These are phyloP conservation scores for Synchiropus splendidus DNA, from an alignment of 2,113 vertebrate genomes.

Conservation along the genomic window DNA sequence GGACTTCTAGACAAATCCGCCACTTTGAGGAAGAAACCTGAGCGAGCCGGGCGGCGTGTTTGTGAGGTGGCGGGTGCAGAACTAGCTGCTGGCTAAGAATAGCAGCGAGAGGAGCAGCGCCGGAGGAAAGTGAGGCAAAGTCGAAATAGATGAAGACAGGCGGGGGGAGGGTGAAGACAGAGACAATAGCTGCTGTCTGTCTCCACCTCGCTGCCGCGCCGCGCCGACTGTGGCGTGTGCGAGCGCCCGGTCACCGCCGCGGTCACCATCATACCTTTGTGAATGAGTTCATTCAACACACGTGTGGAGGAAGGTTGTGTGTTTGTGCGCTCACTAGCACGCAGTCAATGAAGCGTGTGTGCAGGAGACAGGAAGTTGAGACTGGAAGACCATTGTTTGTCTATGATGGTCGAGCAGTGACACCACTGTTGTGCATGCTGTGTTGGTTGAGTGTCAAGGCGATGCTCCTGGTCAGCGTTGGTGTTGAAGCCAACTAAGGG, in stretches of 20 bases:
- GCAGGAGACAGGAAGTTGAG: too few relatives aligned
- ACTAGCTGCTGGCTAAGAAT: constrained; percentile 59
- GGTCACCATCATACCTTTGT: too few relatives aligned
- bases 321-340: constrained; percentile 1
- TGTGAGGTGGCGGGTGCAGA: constrained; percentile 41
- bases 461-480: too few relatives aligned
- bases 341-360: too few relatives aligned
- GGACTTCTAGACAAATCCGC: constrained; percentile 26
- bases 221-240: too few relatives aligned
- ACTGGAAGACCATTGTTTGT: too few relatives aligned
- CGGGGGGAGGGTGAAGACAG: background rate
- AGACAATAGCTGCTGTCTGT: constrained; percentile 19
- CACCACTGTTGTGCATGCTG: too few relatives aligned
- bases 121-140: constrained; percentile 8
- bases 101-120: constrained; percentile 24
- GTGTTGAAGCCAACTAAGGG: too few relatives aligned
- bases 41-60: constrained; percentile 36
- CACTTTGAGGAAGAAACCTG: constrained; percentile 39
- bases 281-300: constrained; percentile 43
- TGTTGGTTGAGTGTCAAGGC: too few relatives aligned
- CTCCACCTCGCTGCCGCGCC: too few relatives aligned
- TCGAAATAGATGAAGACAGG: background rate
- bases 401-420: too few relatives aligned
- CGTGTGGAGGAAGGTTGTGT: background rate
- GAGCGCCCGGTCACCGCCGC: too few relatives aligned